phyloP scores from a whole-genome alignment of 37 sponge, comb jelly and placozoan genomes.

The Spongilla lacustris region DNA sequence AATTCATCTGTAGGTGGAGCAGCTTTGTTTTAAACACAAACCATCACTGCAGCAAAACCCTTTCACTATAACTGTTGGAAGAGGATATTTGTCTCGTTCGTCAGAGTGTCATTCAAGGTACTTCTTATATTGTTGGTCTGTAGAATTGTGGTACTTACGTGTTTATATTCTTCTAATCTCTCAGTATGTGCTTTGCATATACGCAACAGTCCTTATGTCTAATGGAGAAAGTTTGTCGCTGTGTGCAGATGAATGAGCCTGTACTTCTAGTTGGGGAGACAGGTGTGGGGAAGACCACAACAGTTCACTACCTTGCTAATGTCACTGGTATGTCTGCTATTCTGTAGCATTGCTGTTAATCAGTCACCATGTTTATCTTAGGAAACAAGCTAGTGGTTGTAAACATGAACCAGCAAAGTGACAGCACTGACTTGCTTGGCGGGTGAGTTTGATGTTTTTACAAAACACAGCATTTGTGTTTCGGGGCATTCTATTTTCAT shows the following conservation, averaged over 20 bases:
- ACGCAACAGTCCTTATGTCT: slow-evolving; percentile 80
- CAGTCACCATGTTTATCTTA: not conserved
- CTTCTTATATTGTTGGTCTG: not conserved
- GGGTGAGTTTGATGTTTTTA: slow-evolving; percentile 64
- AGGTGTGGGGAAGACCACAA: slow-evolving; percentile 95
- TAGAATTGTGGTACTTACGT: not conserved
- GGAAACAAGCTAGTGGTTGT: slow-evolving; percentile 88
- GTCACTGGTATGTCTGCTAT: slow-evolving; percentile 60
- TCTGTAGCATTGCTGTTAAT: not conserved
- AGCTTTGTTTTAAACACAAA: slow-evolving; percentile 51
- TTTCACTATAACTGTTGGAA: slow-evolving; percentile 51
- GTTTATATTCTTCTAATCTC: not conserved
- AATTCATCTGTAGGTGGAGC: slow-evolving; percentile 48
- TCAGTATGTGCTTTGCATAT: slow-evolving; percentile 66
- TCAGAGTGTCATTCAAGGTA: slow-evolving; percentile 21
- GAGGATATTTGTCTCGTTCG: slow-evolving; percentile 39
- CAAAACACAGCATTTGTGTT: not conserved
- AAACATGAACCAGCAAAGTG: slow-evolving; percentile 97
- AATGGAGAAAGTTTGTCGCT: slow-evolving; percentile 83
- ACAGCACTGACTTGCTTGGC: slow-evolving; percentile 91
- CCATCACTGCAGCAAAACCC: slow-evolving; percentile 42
- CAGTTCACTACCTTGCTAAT: slow-evolving; percentile 85
- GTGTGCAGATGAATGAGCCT: slow-evolving; percentile 88
- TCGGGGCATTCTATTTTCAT: too few relatives aligned
- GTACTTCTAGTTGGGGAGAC: slow-evolving; percentile 97